Base-by-base conservation (phyloP, 30 jellyfish, hydroid and myxozoan genomes). In the Turritopsis dohrnii region DNA sequence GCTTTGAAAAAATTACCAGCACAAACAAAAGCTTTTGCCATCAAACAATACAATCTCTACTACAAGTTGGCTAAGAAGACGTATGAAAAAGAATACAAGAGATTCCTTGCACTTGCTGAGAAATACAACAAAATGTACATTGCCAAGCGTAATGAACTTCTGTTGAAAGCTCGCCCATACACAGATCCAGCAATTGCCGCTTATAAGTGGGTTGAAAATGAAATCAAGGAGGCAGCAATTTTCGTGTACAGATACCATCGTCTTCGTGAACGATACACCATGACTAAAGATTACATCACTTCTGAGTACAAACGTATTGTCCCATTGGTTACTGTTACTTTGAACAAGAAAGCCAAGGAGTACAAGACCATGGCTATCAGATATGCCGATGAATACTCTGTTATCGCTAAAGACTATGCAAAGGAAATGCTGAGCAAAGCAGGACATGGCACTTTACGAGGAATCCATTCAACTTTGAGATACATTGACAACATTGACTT, bases 181-280 rank as follows among this genome's bases (percentile, higher is more conserved):
- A 79, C 81, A 21, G 77, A 72, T 52, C 83, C 74, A 30, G 76
- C 89, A 1, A 77, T 84, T 66, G 30, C 27, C 1, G 76, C 90
- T 23, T 27, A 73, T 73, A 87, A 71, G 31, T 75, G 89, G 74
- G 85, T 94, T 80, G 94, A 89, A 4, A 94, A 85, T 72, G 99
- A 94, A 86, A 71, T 94, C 75, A 88, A 86, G 79, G 99, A 94
- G 53, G 83, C 96, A 16, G 89, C 88, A 21, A 87, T 88, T 18
- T 94, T 94, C 66, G 75, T 85, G 30, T 75, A 89, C 83, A 71
- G 83, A 16, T 94, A 88, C 88, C 87, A 94, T 81, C 90, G 89
- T 26, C 30, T 94, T 81, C 74, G 84, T 21, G 96, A 89, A 71
- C 82, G 85, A 53, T 85, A 87, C 28, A 53, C 21, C 54, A 29